Evolutionary conservation across 2,888 invertebrate genomes (phyloP).

Genomic region (Tricholauxania praeusta): DNA sequence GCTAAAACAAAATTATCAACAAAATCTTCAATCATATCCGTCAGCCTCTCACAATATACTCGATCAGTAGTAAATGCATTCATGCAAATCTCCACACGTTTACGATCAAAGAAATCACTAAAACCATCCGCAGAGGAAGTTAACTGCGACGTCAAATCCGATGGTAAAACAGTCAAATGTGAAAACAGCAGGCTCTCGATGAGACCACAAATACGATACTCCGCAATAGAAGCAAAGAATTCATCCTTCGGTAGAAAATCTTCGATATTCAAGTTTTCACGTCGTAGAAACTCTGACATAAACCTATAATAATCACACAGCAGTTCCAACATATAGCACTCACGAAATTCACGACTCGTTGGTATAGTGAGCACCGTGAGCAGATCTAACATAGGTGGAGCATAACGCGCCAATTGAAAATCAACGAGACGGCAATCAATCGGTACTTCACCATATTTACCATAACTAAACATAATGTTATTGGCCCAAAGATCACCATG

Average conservation of each 20-base stretch:
- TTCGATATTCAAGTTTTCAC: constrained; percentile 65
- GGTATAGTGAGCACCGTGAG: constrained; percentile 70
- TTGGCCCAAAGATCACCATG: constrained; percentile 70
- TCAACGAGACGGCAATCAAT: constrained; percentile 76
- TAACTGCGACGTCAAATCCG: constrained; percentile 68
- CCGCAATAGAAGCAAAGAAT: constrained; percentile 65
- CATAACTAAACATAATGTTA: constrained; percentile 67
- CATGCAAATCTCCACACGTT: constrained; percentile 71
- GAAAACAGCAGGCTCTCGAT: constrained; percentile 71
- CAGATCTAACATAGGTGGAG: constrained; percentile 76
- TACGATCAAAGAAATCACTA: constrained; percentile 70
- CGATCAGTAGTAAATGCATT: constrained; percentile 70
- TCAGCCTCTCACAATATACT: constrained; percentile 69
- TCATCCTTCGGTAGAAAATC: constrained; percentile 67
- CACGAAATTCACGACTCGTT: constrained; percentile 67
- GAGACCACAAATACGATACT: constrained; percentile 71
- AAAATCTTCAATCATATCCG: constrained; percentile 72
- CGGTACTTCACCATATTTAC: constrained; percentile 64
- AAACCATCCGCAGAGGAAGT: constrained; percentile 70
- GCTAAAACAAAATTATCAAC: constrained; percentile 67
- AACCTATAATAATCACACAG: constrained; percentile 72
- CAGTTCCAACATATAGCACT: constrained; percentile 68
- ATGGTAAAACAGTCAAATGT: constrained; percentile 71
- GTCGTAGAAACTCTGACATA: constrained; percentile 67
- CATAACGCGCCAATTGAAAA: constrained; percentile 76